phyloP scores from a whole-genome alignment of 2,888 invertebrate genomes.

The Brachynemurus nebulosus region DNA sequence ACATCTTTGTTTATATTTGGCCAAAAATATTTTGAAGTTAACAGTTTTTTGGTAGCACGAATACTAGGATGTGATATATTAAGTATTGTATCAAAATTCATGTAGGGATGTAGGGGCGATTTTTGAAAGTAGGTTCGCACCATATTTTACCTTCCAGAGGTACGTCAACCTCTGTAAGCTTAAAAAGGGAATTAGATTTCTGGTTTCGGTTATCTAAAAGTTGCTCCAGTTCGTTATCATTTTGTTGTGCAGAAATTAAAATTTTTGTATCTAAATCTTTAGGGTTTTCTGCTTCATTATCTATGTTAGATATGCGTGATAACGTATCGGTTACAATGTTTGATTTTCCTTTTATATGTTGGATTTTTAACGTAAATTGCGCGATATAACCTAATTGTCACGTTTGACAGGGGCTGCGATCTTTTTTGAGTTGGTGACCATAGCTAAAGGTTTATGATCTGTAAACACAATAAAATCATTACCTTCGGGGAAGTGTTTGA shows the following conservation, averaged over 20 bases:
- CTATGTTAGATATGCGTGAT: not conserved
- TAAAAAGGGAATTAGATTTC: not conserved
- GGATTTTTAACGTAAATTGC: constrained; percentile 5
- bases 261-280: not conserved
- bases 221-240: not conserved
- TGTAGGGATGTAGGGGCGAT: constrained; percentile 18
- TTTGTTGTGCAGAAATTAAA: not conserved
- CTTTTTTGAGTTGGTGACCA: not conserved
- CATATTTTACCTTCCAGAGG: not conserved
- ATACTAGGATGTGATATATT: constrained; percentile 17
- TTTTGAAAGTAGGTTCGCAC: constrained; percentile 11
- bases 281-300: not conserved
- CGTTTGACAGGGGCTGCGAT: not conserved
- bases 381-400: constrained; percentile 3
- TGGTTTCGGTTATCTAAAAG: not conserved
- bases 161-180: not conserved
- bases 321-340: constrained; percentile 7
- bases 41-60: constrained; percentile 11
- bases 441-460: not conserved
- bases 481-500: too few species aligned
- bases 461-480: not conserved
- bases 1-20: constrained; percentile 16
- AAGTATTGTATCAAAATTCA: constrained; percentile 14
- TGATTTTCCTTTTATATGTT: not conserved
- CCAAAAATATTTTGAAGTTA: constrained; percentile 17